phyloP scores from a whole-genome alignment of 2,888 invertebrate species.

The Chaitophorus viminalis region DNA sequence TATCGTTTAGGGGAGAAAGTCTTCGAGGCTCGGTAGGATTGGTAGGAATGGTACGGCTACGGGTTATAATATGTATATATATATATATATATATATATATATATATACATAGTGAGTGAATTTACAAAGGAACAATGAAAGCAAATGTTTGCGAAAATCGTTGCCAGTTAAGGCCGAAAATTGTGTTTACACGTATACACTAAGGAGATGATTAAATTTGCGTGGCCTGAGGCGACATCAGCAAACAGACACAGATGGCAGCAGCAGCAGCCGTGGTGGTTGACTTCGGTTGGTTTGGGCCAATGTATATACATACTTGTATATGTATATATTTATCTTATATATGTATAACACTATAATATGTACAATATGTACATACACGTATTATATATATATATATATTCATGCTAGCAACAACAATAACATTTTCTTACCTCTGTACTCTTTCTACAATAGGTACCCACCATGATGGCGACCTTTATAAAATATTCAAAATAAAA shows the following conservation, averaged over 20 bases:
- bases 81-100: too few relatives aligned
- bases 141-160: slow-evolving; percentile 59
- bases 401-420: slow-evolving; percentile 22
- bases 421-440: slow-evolving; percentile 8
- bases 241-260: slow-evolving; percentile 53
- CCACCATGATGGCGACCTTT: neutral
- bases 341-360: neutral
- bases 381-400: neutral
- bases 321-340: neutral
- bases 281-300: slow-evolving; percentile 41
- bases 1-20: slow-evolving; percentile 34
- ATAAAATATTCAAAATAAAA: slow-evolving; percentile 22
- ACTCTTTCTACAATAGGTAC: neutral
- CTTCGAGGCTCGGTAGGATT: slow-evolving; percentile 17
- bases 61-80: slow-evolving; percentile 31
- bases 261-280: slow-evolving; percentile 6
- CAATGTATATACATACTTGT: neutral
- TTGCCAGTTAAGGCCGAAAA: slow-evolving; percentile 47
- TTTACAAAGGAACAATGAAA: slow-evolving; percentile 53
- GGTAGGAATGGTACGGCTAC: neutral
- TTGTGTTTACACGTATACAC: slow-evolving; percentile 51
- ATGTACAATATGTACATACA: neutral
- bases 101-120: slow-evolving; percentile 12
- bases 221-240: slow-evolving; percentile 49
- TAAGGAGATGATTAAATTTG: slow-evolving; percentile 60